Percentiles rank a stretch among this genome's conserved stretches.
Conservation (phyloP, 2,797 vertebrate genomes). For the Melanotaenia parkinsoni region DNA sequence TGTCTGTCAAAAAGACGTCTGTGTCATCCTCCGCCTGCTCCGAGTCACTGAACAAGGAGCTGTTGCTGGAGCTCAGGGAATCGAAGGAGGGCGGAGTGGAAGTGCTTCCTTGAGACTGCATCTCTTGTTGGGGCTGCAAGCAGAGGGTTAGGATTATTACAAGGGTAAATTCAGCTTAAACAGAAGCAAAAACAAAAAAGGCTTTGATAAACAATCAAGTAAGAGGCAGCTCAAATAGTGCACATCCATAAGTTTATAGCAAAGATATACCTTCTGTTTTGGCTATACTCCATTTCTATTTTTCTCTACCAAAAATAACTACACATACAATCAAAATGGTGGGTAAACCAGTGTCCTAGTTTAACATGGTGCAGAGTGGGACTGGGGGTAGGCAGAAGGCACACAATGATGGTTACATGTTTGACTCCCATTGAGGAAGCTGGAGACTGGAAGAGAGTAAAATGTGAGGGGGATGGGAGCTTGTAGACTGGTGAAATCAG, state of each 20-base stretch:
- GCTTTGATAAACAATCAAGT: background rate
- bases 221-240: background rate
- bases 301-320: constrained; percentile 51
- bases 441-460: constrained; percentile 71
- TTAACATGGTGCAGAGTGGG: constrained; percentile 72
- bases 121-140: constrained; percentile 53
- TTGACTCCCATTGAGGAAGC: constrained; percentile 80
- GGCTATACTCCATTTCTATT: constrained; percentile 9
- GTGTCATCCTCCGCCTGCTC: constrained; percentile 80
- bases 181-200: background rate
- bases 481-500: constrained; percentile 76
- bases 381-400: constrained; percentile 71
- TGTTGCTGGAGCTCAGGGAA: constrained; percentile 81
- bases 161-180: background rate
- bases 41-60: constrained; percentile 80
- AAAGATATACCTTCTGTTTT: constrained; percentile 17
- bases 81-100: constrained; percentile 81
- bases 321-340: constrained; percentile 76
- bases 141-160: constrained; percentile 22
- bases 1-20: constrained; percentile 80
- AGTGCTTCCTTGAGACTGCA: constrained; percentile 85
- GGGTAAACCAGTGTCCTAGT: constrained; percentile 74
- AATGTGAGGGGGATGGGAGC: constrained; percentile 79
- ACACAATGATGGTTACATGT: constrained; percentile 76
- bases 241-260: background rate